These are phyloP conservation scores for Lepidotrigona ventralis DNA, from an alignment of 1,140 invertebrate genomes.

Conservation along the genomic window DNA sequence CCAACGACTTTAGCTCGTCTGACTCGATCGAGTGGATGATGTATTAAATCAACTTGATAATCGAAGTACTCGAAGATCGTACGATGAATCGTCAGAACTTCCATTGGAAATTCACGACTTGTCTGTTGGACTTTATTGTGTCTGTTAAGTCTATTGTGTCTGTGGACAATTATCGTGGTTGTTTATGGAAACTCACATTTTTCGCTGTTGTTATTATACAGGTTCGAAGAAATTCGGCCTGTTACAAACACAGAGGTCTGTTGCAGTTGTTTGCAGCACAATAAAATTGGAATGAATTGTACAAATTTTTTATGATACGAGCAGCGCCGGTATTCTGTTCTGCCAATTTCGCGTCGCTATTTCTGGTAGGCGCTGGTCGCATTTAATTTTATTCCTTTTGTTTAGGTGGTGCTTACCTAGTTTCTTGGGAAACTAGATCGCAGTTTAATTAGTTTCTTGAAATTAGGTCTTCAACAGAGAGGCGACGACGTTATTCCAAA, in stretches of 20 bases:
- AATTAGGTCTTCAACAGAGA: background rate
- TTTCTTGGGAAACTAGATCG: background rate
- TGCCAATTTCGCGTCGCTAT: background rate
- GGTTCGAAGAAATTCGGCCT: background rate
- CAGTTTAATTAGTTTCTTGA: background rate
- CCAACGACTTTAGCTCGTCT: background rate
- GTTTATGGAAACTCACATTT: background rate
- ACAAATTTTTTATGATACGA: too few species aligned
- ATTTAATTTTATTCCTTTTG: background rate
- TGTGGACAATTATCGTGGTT: background rate
- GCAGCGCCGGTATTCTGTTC: background rate
- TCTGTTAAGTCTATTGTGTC: background rate
- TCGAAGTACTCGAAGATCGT: background rate
- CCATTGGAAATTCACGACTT: background rate
- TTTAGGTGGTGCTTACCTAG: background rate
- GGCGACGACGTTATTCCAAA: background rate
- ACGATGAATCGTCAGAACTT: background rate
- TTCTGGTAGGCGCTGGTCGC: background rate
- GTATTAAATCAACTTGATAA: constrained; percentile 10
- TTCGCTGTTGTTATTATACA: background rate
- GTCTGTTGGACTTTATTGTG: background rate
- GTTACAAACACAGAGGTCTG: too few species aligned
- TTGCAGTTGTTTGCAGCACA: too few species aligned
- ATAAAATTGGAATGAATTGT: too few species aligned
- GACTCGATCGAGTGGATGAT: background rate